These are phyloP conservation scores for Holacanthella duospinosa DNA, from an alignment of 2,888 invertebrate genomes.

Conservation along the genomic window DNA sequence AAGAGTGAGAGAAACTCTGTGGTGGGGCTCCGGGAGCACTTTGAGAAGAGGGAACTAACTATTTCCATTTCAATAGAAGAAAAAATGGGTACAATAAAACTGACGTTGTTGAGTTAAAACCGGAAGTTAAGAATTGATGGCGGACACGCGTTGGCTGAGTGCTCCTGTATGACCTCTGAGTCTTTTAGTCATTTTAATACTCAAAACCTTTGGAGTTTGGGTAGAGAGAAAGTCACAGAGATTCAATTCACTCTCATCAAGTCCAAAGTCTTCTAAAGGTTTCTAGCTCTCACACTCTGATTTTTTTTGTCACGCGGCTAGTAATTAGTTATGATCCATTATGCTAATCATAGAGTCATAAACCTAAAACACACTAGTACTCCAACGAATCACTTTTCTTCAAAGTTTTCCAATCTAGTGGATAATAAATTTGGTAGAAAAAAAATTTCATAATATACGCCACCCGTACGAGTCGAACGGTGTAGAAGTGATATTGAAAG, in stretches of 20 bases:
- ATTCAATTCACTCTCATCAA: background rate
- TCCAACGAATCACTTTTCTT: no score
- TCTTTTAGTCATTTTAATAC: background rate
- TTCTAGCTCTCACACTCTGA: background rate
- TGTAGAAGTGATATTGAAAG: no score
- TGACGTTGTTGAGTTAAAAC: conserved; percentile 15
- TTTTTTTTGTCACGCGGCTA: conserved; percentile 33
- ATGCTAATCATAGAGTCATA: conserved; percentile 37
- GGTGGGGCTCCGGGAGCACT: background rate
- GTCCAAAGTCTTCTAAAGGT: no score
- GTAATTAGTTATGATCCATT: conserved; percentile 38
- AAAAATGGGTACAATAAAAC: background rate
- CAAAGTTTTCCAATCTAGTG: no score
- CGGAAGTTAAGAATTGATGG: conserved; percentile 38
- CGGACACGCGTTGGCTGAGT: conserved; percentile 38
- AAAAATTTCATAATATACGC: no score
- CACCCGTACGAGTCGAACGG: no score
- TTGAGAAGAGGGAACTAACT: background rate
- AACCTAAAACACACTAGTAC: no score
- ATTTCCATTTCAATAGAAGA: background rate
- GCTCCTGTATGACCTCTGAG: conserved; percentile 14
- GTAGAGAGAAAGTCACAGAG: no score
- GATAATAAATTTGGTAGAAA: no score
- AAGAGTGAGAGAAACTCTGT: background rate
- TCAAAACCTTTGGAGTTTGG: background rate